Conservation (phyloP, 1,140 invertebrate genomes). For the Drosophila aff. region DNA sequence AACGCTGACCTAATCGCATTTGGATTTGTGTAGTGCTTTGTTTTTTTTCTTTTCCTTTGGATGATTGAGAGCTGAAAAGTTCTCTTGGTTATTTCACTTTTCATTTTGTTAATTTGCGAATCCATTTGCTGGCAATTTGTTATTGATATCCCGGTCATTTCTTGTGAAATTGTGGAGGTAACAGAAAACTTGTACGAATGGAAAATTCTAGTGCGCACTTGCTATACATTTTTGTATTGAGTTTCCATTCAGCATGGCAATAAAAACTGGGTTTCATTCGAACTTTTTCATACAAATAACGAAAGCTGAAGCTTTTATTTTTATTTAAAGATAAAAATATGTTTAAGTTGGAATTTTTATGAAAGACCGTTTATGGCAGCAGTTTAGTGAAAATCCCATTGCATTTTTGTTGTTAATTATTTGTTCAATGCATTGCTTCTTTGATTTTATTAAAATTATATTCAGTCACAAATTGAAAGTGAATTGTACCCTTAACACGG, state of each 20-base stretch:
- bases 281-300: not conserved
- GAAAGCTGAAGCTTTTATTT: not conserved
- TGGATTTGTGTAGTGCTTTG: not conserved
- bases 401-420: not conserved
- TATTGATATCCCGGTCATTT: slow-evolving; percentile 22
- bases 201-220: slow-evolving; percentile 47
- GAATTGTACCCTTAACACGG: slow-evolving; percentile 10
- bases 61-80: not conserved
- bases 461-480: slow-evolving; percentile 9
- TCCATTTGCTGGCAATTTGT: slow-evolving; percentile 39
- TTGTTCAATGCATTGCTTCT: not conserved
- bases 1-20: slow-evolving; percentile 26
- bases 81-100: slow-evolving; percentile 30
- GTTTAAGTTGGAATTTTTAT: not conserved
- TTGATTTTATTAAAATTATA: not conserved
- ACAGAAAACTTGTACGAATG: slow-evolving; percentile 48
- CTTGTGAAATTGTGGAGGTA: slow-evolving; percentile 7
- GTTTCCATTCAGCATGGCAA: slow-evolving; percentile 24
- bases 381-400: too few relatives aligned
- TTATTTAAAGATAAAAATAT: not conserved
- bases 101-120: slow-evolving; percentile 28
- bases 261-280: slow-evolving; percentile 9
- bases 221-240: slow-evolving; percentile 25
- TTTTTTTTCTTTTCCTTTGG: not conserved
- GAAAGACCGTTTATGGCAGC: not conserved